These are phyloP conservation scores for Lucilia sericata DNA, from an alignment of 1,140 invertebrate genomes.

Conservation along the genomic window DNA sequence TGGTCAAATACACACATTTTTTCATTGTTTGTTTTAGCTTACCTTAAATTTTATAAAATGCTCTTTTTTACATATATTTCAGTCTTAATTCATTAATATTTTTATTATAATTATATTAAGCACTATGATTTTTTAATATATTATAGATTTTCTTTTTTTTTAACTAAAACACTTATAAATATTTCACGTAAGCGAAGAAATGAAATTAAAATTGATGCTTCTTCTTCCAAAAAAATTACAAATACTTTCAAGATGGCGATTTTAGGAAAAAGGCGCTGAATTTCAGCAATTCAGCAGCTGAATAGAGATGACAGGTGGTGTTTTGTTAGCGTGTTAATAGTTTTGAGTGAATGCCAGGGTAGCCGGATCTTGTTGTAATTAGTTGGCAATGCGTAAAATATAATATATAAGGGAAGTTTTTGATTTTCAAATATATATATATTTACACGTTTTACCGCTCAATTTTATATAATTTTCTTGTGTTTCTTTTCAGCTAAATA, in stretches of 20 bases:
- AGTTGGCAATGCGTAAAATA: not conserved
- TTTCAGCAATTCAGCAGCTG: not conserved
- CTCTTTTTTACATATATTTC: not conserved
- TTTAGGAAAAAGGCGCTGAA: constrained; percentile 20
- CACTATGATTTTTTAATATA: constrained; percentile 9
- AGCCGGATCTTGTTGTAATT: not conserved
- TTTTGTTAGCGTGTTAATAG: not conserved
- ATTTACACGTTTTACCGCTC: no score
- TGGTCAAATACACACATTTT: not conserved
- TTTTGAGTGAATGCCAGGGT: not conserved
- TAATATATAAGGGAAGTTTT: no score
- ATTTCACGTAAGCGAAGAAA: constrained; percentile 31
- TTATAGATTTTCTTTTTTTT: constrained; percentile 16
- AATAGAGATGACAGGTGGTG: not conserved
- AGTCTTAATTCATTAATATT: constrained; percentile 29
- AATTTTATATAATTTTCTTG: no score
- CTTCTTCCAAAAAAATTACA: constrained; percentile 4
- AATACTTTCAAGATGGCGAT: constrained; percentile 31
- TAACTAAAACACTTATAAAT: constrained; percentile 36
- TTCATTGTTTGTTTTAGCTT: constrained; percentile 12
- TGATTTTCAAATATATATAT: no score
- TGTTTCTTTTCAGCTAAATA: no score
- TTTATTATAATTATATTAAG: not conserved
- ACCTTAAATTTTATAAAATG: constrained; percentile 40
- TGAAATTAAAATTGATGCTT: constrained; percentile 26